Conservation (phyloP, 2,888 invertebrate genomes). For the Saturnia japonica region DNA sequence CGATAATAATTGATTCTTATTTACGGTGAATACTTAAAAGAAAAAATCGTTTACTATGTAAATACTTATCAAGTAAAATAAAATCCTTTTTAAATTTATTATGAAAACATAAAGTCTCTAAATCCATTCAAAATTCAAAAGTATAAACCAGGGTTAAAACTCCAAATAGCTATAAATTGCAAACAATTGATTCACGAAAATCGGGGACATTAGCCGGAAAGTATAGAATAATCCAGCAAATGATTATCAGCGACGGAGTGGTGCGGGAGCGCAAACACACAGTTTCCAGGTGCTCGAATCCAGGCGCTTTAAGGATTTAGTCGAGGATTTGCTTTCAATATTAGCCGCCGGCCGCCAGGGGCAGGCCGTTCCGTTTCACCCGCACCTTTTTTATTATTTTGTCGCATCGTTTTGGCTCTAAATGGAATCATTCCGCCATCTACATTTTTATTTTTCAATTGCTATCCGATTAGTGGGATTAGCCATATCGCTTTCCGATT, state of each 20-base stretch:
- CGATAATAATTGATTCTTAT: background rate
- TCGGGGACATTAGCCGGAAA: conserved; percentile 72
- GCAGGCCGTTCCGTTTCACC: conserved; percentile 69
- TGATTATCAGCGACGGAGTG: conserved; percentile 66
- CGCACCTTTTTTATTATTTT: conserved; percentile 80
- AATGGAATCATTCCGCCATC: conserved; percentile 82
- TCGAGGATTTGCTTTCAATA: conserved; percentile 83
- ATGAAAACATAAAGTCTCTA: conserved; percentile 31
- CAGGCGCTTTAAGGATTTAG: conserved; percentile 82
- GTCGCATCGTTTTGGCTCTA: conserved; percentile 81
- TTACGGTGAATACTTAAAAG: background rate
- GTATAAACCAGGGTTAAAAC: conserved; percentile 47
- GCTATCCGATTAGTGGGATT: conserved; percentile 81
- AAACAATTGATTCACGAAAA: conserved; percentile 67
- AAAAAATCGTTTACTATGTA: background rate
- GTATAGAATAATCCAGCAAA: conserved; percentile 77
- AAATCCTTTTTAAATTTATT: background rate
- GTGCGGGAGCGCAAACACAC: conserved; percentile 64
- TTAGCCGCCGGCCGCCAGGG: conserved; percentile 75
- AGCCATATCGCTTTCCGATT: conserved; percentile 79
- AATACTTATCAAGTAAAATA: background rate
- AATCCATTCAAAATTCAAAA: conserved; percentile 48
- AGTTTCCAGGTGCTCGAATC: conserved; percentile 80
- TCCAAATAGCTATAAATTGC: conserved; percentile 48
- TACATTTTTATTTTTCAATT: conserved; percentile 84